These are phyloP conservation scores for Mimas tiliae DNA, from an alignment of 2,888 invertebrate species.

Conservation along the genomic window DNA sequence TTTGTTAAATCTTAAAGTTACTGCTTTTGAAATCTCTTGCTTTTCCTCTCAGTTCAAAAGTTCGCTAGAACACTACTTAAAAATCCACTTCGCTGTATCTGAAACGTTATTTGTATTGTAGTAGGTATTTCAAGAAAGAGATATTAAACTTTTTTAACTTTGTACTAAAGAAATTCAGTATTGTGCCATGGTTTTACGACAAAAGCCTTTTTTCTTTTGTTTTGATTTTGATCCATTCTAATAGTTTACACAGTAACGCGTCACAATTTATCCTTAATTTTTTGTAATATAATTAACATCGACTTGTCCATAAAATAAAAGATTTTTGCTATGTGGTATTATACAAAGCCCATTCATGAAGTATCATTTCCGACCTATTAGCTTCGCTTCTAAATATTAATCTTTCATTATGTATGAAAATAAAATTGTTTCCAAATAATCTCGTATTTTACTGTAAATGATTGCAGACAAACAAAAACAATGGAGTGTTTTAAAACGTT, in stretches of 20 bases:
- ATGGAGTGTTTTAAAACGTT: neutral
- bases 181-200: conserved; percentile 1
- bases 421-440: neutral
- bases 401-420: neutral
- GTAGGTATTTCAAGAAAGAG: conserved; percentile 4
- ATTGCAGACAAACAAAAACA: neutral
- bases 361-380: neutral
- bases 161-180: conserved; percentile 4
- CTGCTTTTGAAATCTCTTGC: conserved; percentile 19
- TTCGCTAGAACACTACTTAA: conserved; percentile 14
- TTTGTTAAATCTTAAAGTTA: conserved; percentile 22
- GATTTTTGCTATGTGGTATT: neutral
- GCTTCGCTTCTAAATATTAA: neutral
- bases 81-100: conserved; percentile 16
- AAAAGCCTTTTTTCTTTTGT: neutral
- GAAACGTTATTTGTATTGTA: conserved; percentile 14
- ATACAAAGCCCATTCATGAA: neutral
- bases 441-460: neutral
- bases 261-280: too few relatives aligned
- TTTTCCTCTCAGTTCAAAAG: conserved; percentile 19
- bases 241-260: too few relatives aligned
- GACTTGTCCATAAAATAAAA: too few relatives aligned
- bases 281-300: neutral
- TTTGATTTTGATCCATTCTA: neutral
- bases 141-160: conserved; percentile 11